Conservation (phyloP, 2,113 vertebrate species). For the Colossoma macropomum region DNA sequence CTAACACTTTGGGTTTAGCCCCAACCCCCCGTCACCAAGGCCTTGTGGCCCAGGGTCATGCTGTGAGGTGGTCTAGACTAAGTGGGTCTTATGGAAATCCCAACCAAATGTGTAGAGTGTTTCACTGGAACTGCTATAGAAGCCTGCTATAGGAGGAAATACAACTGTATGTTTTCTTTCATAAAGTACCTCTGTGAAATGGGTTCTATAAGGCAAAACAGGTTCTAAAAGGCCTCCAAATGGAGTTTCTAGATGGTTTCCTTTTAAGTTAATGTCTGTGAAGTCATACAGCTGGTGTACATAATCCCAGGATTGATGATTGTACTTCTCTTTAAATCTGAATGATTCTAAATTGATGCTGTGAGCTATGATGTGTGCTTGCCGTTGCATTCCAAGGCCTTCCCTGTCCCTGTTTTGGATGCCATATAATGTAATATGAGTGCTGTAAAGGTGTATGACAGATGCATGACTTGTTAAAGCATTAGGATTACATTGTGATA, state of each 20-base stretch:
- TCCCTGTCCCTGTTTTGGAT: background rate
- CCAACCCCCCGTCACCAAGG: conserved; percentile 23
- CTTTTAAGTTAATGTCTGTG: background rate
- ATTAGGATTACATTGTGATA: too few species aligned
- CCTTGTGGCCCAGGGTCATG: conserved; percentile 10
- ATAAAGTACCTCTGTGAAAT: background rate
- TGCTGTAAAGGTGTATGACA: too few species aligned
- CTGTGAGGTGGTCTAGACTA: conserved; percentile 65
- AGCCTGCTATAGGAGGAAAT: background rate
- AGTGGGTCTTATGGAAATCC: conserved; percentile 55
- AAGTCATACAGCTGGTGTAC: background rate
- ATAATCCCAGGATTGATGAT: background rate
- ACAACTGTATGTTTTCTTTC: background rate
- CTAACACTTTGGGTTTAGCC: background rate
- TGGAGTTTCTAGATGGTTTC: background rate
- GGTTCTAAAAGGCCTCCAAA: background rate
- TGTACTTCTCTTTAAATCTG: background rate
- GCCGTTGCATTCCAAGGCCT: background rate
- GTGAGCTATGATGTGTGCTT: background rate
- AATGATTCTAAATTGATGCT: background rate
- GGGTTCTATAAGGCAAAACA: too few species aligned
- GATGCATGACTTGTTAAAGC: too few species aligned
- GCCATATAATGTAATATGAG: background rate
- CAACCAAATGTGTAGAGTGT: conserved; percentile 1
- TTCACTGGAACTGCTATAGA: conserved; percentile 31